Conservation (phyloP, 2,113 vertebrate genomes). For the Hippocampus guttulatus region DNA sequence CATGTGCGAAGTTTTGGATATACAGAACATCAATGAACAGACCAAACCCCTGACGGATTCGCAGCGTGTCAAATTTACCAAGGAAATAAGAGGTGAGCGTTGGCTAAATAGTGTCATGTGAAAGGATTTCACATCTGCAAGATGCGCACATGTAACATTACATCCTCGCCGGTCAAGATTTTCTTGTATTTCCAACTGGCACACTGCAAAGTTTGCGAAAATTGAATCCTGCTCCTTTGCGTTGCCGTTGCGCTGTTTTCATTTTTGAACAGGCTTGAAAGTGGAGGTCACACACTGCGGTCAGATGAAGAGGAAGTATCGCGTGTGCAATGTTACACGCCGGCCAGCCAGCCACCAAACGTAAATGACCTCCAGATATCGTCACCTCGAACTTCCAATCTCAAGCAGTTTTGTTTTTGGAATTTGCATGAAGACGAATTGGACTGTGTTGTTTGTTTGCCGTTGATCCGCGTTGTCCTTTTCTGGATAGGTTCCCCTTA, state of each 20-base stretch:
- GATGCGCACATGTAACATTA: too few relatives aligned
- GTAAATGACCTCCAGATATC: slow-evolving; percentile 56
- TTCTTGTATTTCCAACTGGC: background rate
- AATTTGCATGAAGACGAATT: background rate
- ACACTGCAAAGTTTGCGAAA: background rate
- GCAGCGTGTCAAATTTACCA: slow-evolving; percentile 98
- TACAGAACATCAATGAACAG: slow-evolving; percentile 98
- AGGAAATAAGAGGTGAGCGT: slow-evolving; percentile 93
- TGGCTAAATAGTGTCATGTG: background rate
- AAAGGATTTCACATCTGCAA: background rate
- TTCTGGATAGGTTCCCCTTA: slow-evolving; percentile 83
- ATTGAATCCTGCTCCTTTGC: background rate
- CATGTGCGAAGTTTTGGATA: slow-evolving; percentile 98
- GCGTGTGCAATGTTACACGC: slow-evolving; percentile 96
- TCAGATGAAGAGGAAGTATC: slow-evolving; percentile 99
- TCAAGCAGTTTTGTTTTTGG: background rate
- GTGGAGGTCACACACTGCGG: slow-evolving; percentile 98
- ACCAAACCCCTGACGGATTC: slow-evolving; percentile 97
- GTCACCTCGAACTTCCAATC: background rate
- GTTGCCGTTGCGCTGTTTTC: background rate
- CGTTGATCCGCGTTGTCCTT: background rate
- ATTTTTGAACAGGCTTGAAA: slow-evolving; percentile 81
- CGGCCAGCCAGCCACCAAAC: slow-evolving; percentile 97
- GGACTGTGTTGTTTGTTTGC: too few relatives aligned
- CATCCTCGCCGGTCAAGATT: too few relatives aligned